Conservation (phyloP, 2,888 invertebrate species). For the Blomia tropicalis region DNA sequence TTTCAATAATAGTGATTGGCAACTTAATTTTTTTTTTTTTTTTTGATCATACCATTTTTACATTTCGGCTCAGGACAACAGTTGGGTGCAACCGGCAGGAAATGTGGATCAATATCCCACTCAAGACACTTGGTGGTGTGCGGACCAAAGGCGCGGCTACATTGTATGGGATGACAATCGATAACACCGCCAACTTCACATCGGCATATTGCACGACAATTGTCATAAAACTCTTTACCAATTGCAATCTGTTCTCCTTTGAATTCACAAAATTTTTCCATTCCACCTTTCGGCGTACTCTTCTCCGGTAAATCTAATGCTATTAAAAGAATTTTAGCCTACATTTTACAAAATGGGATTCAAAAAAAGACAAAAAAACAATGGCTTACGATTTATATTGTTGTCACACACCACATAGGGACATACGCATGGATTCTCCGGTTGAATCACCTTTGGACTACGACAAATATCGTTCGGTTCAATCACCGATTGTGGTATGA, state of each 20-base stretch:
- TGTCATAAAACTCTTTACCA: conserved; percentile 57
- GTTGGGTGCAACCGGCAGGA: conserved; percentile 31
- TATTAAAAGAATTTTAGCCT: background rate
- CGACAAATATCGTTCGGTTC: conserved; percentile 31
- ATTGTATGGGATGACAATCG: conserved; percentile 62
- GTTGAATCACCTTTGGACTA: conserved; percentile 30
- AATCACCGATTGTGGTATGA: conserved; percentile 29
- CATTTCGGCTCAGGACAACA: conserved; percentile 32
- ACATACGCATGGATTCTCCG: conserved; percentile 31
- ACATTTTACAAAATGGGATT: background rate
- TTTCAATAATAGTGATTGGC: no score
- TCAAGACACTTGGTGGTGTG: conserved; percentile 48
- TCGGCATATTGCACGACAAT: conserved; percentile 57
- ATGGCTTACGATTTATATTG: conserved; percentile 26
- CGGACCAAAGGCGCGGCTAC: conserved; percentile 66
- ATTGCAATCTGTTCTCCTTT: conserved; percentile 41
- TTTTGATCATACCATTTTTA: conserved; percentile 30
- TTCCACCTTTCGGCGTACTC: background rate
- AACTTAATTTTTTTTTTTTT: no score
- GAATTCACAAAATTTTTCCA: conserved; percentile 26
- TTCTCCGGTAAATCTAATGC: conserved; percentile 22
- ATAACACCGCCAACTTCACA: conserved; percentile 44
- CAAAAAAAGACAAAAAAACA: background rate
- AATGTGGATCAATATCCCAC: conserved; percentile 60
- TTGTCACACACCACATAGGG: conserved; percentile 29